Percentiles rank a stretch among this genome's conserved stretches.
These are phyloP conservation scores for Hippocampus abdominalis DNA, from an alignment of 2,113 vertebrate genomes.

Conservation along the genomic window DNA sequence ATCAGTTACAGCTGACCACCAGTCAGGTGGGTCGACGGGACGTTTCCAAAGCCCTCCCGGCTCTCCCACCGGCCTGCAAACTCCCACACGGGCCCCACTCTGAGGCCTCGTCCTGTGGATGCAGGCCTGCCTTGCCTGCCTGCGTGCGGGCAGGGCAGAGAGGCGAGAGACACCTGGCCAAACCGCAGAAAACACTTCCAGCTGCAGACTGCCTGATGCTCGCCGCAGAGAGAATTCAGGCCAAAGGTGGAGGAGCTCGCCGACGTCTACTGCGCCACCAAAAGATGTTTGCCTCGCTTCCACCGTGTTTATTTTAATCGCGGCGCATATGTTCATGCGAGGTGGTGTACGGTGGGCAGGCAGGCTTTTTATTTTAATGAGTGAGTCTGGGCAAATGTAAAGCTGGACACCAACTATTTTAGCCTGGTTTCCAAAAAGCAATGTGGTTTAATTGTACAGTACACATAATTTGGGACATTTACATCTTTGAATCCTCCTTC, in stretches of 20 bases:
- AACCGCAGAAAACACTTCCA: conserved; percentile 71
- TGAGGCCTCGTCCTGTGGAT: conserved; percentile 59
- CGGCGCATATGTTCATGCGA: conserved; percentile 4
- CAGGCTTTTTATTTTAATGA: background rate
- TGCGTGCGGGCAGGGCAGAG: conserved; percentile 8
- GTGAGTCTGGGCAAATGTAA: background rate
- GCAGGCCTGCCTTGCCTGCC: background rate
- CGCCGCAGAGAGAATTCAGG: conserved; percentile 67
- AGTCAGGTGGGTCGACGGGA: conserved; percentile 68
- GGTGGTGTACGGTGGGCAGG: background rate
- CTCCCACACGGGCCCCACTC: conserved; percentile 49
- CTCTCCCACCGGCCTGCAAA: conserved; percentile 42
- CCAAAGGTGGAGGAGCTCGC: conserved; percentile 68
- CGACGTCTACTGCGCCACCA: conserved; percentile 33
- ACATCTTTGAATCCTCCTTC: too few relatives aligned
- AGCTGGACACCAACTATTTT: background rate
- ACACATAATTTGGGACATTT: background rate
- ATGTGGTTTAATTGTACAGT: background rate
- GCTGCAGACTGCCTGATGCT: conserved; percentile 69
- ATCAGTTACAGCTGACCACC: conserved; percentile 68
- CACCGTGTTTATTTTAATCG: conserved; percentile 26
- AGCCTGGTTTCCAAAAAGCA: background rate
- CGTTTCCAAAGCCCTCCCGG: conserved; percentile 50
- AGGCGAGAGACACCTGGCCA: conserved; percentile 72
- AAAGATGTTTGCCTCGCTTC: conserved; percentile 29